Evolutionary conservation across 2,113 vertebrate genomes (phyloP), one percentile per base, ranked within the genome.

Genomic region (Eclectus roratus): DNA sequence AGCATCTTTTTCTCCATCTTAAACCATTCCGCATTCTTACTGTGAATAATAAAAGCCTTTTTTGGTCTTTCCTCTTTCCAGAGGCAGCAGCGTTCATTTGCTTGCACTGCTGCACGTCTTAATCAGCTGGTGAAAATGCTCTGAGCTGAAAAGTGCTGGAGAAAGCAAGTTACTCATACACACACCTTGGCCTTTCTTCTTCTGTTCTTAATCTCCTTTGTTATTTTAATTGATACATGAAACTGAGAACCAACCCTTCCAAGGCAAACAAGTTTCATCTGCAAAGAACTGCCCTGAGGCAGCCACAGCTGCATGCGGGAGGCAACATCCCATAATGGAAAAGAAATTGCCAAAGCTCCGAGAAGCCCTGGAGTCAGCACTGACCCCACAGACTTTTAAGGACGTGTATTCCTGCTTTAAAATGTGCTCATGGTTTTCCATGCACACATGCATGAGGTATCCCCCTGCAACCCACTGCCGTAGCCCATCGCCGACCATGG

Each of bases 391-490:
- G 27, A 23, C 24, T 80, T 49, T 16, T 11, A 20, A 33, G 68
- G 55, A 39, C 6, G 35, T 1, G 1, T 3, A 12, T 58, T 60
- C 31, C 23, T 11, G 2, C 27, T 31, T n/a, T 25, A 47, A 49
- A 85, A 61, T 0, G 2, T 31, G 52, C 49, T 46, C 44, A 27
- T 43, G 44, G 61, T 69, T 78, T 53, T 35, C 53, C 37, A 24
- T 1, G 13, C 44, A 10, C 5, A 2, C 1, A 2, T 3, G 46
- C 8, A 18, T 1, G 17, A 9, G n/a, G 11, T 15, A 28, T 2
- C 7, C 11, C 63, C 1, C 2, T 16, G n/a, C 29, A 69, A 61
- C 12, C 74, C 44, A 2, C 0, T 20, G 44, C 25, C 1, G 1
- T 2, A 39, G 52, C 53, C 35, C 41, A 31, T 4, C 33, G 5